Base-by-base conservation (phyloP, 2,113 vertebrate genomes). In the Hylia prasina region DNA sequence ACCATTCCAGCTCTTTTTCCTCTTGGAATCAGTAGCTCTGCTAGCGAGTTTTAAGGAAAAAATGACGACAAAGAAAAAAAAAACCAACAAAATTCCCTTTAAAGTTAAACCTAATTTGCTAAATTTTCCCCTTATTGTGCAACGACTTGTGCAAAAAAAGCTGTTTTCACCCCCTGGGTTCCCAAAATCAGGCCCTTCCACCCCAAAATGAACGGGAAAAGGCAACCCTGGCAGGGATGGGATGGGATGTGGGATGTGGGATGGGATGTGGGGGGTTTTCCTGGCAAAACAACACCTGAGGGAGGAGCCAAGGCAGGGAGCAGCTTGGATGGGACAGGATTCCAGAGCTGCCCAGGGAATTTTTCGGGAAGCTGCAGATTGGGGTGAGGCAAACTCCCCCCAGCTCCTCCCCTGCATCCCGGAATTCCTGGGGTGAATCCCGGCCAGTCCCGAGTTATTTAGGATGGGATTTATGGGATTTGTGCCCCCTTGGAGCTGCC, bases 121-220 rank as follows among this genome's bases (percentile, higher is more conserved):
- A 97, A 90, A 47, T 56, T 82, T 93, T 44, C 80, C 95, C 96
- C 93, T 96, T 90, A 68, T 72, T 97, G 96, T 98, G 98, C 96
- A 98, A 97, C 12, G 48, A 89, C 89, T 94, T 97, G 97, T 97
- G 97, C 97, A 97, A 97, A 97, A 97, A 97, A 97, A 90, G 95
- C 90, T 92, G 50, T 71, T 96, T 93, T 78, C 76, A 95, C 92
- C 92, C 85, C 63, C 44, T 94, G 42, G 31, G 65, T 73, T 93
- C 92, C 90, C 89, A 92, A 97, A 96, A 94, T 72, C 73, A 14
- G 1, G 1, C 63, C 61, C 72, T 78, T 50, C 42, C 25, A 15
- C 27, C 60, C 69, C 35, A 35, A 51, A 53, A 35, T 31, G 7
- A 40, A 47, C 1, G 40, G 76, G 82, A 68, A 94, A 91, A 91